Base-by-base conservation (phyloP, 2,888 invertebrate genomes). In the Andrena marginata region DNA sequence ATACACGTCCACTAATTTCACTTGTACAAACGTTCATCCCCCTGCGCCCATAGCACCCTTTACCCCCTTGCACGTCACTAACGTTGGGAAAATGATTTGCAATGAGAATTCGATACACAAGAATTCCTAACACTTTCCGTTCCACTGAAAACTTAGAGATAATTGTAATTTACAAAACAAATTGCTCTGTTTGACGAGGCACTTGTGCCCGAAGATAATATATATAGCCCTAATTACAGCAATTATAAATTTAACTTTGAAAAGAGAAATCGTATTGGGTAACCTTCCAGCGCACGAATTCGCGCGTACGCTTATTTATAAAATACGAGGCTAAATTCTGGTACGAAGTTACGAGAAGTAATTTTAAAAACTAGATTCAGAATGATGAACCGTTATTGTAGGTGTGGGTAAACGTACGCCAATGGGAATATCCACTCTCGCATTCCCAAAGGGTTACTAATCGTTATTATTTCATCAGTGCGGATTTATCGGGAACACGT, bases 1-100 rank as follows among this genome's bases (percentile, higher is more conserved):
- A 80, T 56, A 56, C 56, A 23, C 79, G 74, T 48, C n/a, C 56
- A 69, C 74, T 68, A 88, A 86, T 87, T 42, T 86, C 85, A 83
- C 81, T 77, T 65, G 31, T 69, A 77, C 76, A 60, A 65, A 78
- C 65, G 48, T 74, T 72, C 80, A 74, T 76, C 70, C 63, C 62
- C 23, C 48, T 65, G 48, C 23, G 71, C 51, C 79, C 60, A 26
- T 29, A 33, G 6, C 49, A 42, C n/a, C 59, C 20, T 64, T 73
- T 7, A 56, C 59, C 60, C 51, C 20, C 42, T 68, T 20, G n/a
- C 49, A 54, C 65, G 23, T 13, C 54, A 10, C 29, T 54, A 3
- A 29, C 33, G 62, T 33, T 26, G 23, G 13, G 2, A 29, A 0
- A 7, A 35, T 1, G 23, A n/a, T 29, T 63, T 56, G 48, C 35